Percentiles rank a stretch among this genome's conserved stretches.
Conservation (phyloP, 2,888 invertebrate species). For the Caenorhabditis angaria region DNA sequence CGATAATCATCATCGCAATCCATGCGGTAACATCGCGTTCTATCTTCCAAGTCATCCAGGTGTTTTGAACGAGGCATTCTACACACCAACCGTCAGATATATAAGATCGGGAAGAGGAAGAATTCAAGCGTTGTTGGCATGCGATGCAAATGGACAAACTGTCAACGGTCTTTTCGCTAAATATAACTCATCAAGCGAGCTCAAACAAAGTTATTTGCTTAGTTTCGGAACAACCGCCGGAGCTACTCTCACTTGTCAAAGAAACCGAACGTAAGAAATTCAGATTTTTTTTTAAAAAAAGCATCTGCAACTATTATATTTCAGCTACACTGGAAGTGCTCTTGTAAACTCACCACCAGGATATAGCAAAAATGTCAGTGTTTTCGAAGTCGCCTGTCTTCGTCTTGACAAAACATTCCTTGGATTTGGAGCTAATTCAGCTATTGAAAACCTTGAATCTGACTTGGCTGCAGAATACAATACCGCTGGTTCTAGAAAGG, state of each 20-base stretch:
- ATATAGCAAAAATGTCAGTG: constrained; percentile 4
- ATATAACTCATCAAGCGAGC: not conserved
- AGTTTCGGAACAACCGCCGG: constrained; percentile 29
- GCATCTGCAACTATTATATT: not conserved
- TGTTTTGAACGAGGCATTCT: constrained; percentile 23
- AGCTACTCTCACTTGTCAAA: constrained; percentile 11
- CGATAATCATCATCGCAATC: constrained; percentile 15
- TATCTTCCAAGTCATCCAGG: constrained; percentile 14
- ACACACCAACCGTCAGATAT: constrained; percentile 36
- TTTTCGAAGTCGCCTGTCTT: constrained; percentile 23
- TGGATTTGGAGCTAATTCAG: not conserved
- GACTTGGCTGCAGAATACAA: not conserved
- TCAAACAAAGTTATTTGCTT: not conserved
- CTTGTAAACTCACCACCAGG: not conserved
- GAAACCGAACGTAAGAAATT: not conserved
- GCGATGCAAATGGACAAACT: constrained; percentile 17
- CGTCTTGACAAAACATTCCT: constrained; percentile 16
- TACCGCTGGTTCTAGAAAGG: not conserved
- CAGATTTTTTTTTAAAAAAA: not conserved
- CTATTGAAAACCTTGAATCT: not conserved
- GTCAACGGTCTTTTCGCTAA: constrained; percentile 11
- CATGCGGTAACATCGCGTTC: constrained; percentile 19
- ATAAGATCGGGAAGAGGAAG: constrained; percentile 8
- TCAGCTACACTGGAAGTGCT: constrained; percentile 21
- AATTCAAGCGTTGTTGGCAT: constrained; percentile 16